phyloP scores from a whole-genome alignment of 2,797 vertebrate genomes.

The Phataginus tricuspis region DNA sequence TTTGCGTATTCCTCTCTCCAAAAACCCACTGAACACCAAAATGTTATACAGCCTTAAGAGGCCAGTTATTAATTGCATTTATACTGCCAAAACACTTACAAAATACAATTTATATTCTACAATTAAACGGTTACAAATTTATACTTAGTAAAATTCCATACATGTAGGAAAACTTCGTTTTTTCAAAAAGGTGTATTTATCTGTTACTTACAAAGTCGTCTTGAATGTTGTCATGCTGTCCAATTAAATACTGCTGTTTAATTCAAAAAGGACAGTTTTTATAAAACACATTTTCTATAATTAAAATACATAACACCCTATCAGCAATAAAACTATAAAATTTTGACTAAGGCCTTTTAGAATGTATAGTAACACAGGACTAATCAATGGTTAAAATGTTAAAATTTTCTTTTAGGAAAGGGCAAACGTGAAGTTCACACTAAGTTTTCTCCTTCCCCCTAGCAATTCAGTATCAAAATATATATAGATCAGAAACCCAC shows the following conservation, averaged over 20 bases:
- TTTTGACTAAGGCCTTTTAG: not conserved
- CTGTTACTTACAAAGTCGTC: slow-evolving; percentile 32
- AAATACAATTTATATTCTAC: not conserved
- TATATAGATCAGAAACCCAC: not conserved
- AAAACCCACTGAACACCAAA: not conserved
- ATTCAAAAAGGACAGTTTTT: not conserved
- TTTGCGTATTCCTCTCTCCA: not conserved
- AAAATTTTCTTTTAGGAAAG: not conserved
- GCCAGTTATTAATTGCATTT: not conserved
- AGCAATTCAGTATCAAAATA: not conserved
- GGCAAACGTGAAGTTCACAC: not conserved
- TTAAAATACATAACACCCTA: not conserved
- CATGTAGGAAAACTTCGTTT: not conserved
- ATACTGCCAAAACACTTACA: not conserved
- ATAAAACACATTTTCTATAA: not conserved
- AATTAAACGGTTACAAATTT: slow-evolving; percentile 27
- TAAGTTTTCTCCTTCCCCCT: not conserved
- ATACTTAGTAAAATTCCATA: not conserved
- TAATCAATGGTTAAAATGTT: not conserved
- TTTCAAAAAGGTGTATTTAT: not conserved
- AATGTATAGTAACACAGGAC: not conserved
- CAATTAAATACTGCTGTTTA: not conserved
- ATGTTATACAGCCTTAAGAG: not conserved
- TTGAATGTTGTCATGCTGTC: slow-evolving; percentile 7
- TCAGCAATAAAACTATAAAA: not conserved